Base-by-base conservation (phyloP, 2,888 invertebrate species). In the Drosophila mettleri region DNA sequence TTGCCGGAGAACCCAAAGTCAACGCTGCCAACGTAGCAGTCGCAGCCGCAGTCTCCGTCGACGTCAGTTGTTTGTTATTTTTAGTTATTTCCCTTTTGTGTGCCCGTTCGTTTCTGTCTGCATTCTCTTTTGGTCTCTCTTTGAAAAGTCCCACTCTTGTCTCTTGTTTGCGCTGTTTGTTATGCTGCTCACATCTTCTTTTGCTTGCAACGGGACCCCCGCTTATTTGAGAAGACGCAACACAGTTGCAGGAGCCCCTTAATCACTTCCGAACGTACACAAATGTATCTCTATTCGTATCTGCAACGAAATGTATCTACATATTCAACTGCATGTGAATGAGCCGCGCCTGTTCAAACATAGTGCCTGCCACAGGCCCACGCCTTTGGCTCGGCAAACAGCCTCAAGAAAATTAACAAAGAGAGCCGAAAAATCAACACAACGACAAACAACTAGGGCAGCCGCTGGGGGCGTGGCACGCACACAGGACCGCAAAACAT, bases 61-160 rank as follows among this genome's bases (percentile, higher is more conserved):
- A 8, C 39, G 51, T 51, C 63, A 43, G 34, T 65, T 78, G 78
- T 81, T 85, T 84, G 82, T 86, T 86, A 86, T 86, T 86, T 86
- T 85, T 82, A 86, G 86, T 85, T 65, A 86, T 78, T 86, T 86
- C 82, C 83, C 80, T 86, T 86, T 82, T 82, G 84, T 83, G 78
- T 66, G 67, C 74, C 72, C 71, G 69, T 79, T 81, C 78, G 71
- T 70, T 49, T 62, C 55, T 55, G 48, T 68, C 72, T 77, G 48
- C 22, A 18, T 31, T 22, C 43, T 43, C 34, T 60, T 63, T 7
- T n/a, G 18, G 8, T 20, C 29, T 61, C 53, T 70, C 38, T 57
- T 31, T 38, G 27, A 54, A 67, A 48, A 10, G 48, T 22, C 31
- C 31, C 48, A 36, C 57, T 46, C 57, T 51, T 6, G 16, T 45